Evolutionary conservation across 2,113 vertebrate genomes (phyloP), one percentile per base, ranked within the genome.

Genomic region (Osmerus mordax): DNA sequence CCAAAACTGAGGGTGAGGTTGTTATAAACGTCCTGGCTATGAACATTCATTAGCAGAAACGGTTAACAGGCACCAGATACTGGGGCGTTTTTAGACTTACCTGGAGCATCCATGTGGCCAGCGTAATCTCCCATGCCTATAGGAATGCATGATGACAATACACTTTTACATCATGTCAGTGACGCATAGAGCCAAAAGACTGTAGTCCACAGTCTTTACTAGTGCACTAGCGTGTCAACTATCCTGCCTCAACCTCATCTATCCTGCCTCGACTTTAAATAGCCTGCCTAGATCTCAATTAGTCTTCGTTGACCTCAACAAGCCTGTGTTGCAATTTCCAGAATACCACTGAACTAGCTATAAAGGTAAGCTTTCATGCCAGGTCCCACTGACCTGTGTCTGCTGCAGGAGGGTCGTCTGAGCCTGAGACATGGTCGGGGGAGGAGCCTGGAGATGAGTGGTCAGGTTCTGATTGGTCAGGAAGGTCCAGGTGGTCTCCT

Each of bases 381-480:
- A 47, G 41, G 41, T 47, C 8, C 60, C 55, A 32, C 69, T 4
- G 47, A 85, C 87, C 85, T 71, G 28, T 71, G 25, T 68, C 65
- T 11, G 25, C 69, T 7, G 28, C 58, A 21, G 81, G 75, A 18
- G 59, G 70, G 71, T 78, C 67, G 36, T 25, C 36, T 67, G 62
- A 51, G 41, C 64, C 81, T 32, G 78, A 61, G 13, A 36, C 29
- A 61, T 74, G 78, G 28, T 79, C 78, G 11, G 74, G 11, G 36
- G 58, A 71, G 41, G 73, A 73, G 52, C 25, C 77, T 59, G 77
- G 47, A 15, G 78, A 59, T 1, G 56, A 1, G 12, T 32, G 74
- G 14, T 69, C 74, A 14, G 65, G 52, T 72, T 67, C 80, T 72
- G 81, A 77, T 41, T 71, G 80, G 59, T 68, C 19, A 56, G 65